Evolutionary conservation across 2,888 invertebrate species (phyloP).

Genomic region (Tenthredo amoena): DNA sequence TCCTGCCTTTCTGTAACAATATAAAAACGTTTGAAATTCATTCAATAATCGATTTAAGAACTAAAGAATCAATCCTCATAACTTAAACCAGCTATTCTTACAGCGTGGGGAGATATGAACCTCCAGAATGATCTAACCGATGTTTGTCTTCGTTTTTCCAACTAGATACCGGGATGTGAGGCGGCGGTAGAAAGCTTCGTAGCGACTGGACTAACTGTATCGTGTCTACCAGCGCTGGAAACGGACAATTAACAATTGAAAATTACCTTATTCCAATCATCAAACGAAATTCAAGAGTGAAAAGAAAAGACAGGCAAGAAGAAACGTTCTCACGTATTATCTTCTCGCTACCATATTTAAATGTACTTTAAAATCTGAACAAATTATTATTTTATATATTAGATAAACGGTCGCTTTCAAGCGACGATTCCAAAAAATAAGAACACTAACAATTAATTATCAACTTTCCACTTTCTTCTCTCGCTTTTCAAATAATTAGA

Average conservation of each 20-base stretch:
- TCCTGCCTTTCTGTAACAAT: constrained; percentile 70
- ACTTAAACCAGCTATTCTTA: constrained; percentile 60
- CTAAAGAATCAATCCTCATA: background rate
- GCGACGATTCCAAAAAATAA: constrained; percentile 11
- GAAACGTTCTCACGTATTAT: background rate
- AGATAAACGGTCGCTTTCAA: background rate
- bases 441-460: background rate
- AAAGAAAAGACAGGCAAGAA: background rate
- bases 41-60: background rate
- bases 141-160: constrained; percentile 93
- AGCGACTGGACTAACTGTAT: constrained; percentile 92
- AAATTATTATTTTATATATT: background rate
- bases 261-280: background rate
- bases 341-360: background rate
- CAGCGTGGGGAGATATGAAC: constrained; percentile 72
- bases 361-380: background rate
- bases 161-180: constrained; percentile 92
- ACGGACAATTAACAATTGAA: background rate
- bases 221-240: constrained; percentile 88
- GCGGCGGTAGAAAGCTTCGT: constrained; percentile 91
- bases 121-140: constrained; percentile 78
- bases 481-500: background rate
- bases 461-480: background rate
- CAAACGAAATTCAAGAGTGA: background rate
- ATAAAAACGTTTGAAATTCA: background rate